Conservation (phyloP, 2,888 invertebrate species). For the Piscicola geometra region DNA sequence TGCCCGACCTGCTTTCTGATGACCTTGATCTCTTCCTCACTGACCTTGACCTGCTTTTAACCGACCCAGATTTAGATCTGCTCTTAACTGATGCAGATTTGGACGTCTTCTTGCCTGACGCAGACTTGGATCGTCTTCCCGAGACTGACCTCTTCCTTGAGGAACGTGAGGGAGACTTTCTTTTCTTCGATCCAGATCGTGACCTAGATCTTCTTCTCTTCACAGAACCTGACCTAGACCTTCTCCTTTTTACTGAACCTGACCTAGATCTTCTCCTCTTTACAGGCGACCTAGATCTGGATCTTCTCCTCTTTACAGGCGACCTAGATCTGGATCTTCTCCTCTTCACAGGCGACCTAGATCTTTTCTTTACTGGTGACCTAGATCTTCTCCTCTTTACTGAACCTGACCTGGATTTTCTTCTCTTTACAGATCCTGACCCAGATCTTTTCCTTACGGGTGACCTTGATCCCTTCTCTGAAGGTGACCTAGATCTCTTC, state of each 20-base stretch:
- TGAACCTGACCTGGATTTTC: conserved; percentile 18
- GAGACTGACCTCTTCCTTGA: background rate
- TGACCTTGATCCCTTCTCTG: conserved; percentile 22
- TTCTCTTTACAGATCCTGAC: conserved; percentile 15
- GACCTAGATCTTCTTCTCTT: background rate
- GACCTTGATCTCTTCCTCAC: conserved; percentile 16
- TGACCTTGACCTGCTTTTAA: conserved; percentile 23
- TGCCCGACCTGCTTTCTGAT: conserved; percentile 29
- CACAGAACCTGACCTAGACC: conserved; percentile 22
- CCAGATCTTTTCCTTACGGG: conserved; percentile 4
- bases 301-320: conserved; percentile 22
- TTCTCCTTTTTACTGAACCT: conserved; percentile 19
- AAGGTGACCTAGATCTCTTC: conserved; percentile 7
- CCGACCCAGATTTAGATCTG: background rate
- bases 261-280: conserved; percentile 27
- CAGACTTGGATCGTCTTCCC: background rate
- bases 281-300: conserved; percentile 18
- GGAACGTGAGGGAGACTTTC: conserved; percentile 27
- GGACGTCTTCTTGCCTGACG: background rate
- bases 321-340: conserved; percentile 29
- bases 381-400: conserved; percentile 17
- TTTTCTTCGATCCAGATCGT: background rate
- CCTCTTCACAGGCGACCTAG: conserved; percentile 19
- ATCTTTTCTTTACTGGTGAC: conserved; percentile 3
- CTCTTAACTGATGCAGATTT: background rate